Percentiles rank a stretch among this genome's conserved stretches.
Evolutionary conservation across 2,113 vertebrate species (phyloP).

Genomic region (Coracopsis vasa): DNA sequence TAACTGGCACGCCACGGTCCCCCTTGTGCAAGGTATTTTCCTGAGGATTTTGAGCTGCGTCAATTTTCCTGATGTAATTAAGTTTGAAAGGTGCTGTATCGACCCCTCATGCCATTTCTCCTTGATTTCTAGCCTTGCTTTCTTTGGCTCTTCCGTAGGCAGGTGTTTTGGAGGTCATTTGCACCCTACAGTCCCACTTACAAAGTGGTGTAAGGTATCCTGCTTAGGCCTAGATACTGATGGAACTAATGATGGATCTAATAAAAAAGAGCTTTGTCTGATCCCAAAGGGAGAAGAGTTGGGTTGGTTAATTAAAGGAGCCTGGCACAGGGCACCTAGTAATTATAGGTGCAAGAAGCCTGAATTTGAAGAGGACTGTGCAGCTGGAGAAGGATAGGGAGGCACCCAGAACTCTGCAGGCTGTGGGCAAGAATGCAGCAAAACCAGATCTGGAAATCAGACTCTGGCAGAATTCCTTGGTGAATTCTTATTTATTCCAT

Average conservation of each 20-base stretch:
- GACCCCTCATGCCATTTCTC: not conserved
- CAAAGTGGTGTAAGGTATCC: slow-evolving; percentile 5
- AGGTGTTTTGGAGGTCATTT: slow-evolving; percentile 34
- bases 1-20: not conserved
- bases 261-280: slow-evolving; percentile 70
- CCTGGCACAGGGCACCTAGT: slow-evolving; percentile 75
- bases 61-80: not conserved
- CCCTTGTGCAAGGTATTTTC: not conserved
- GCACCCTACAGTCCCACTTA: slow-evolving; percentile 26
- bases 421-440: slow-evolving; percentile 78
- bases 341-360: slow-evolving; percentile 83
- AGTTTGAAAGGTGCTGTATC: not conserved
- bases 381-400: slow-evolving; percentile 78
- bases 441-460: slow-evolving; percentile 75
- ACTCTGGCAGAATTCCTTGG: slow-evolving; percentile 73
- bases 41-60: not conserved
- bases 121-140: not conserved
- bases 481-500: slow-evolving; percentile 71
- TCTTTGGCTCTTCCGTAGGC: not conserved
- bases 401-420: slow-evolving; percentile 71
- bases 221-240: slow-evolving; percentile 32
- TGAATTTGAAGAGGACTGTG: slow-evolving; percentile 76
- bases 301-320: slow-evolving; percentile 82
- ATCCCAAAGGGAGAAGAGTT: slow-evolving; percentile 77
- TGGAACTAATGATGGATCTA: slow-evolving; percentile 62